Evolutionary conservation across 2,888 invertebrate species (phyloP).

Genomic region (Cephus spinipes): DNA sequence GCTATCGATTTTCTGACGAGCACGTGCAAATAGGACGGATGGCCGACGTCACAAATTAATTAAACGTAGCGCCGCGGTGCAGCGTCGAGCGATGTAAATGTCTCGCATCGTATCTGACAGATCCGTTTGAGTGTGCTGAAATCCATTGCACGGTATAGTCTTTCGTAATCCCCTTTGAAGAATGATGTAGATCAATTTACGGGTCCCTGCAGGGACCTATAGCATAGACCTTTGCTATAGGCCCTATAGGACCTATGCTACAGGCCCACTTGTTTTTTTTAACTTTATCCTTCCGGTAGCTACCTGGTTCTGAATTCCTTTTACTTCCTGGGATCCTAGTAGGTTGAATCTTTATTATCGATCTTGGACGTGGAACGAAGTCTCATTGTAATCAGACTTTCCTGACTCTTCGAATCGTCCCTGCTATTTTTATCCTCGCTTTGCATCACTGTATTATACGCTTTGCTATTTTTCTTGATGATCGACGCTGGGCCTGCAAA

Average conservation of each 20-base stretch:
- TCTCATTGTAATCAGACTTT: background rate
- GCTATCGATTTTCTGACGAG: constrained; percentile 9
- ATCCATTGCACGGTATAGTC: constrained; percentile 19
- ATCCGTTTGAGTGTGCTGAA: constrained; percentile 24
- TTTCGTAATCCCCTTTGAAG: constrained; percentile 24
- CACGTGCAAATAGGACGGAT: constrained; percentile 12
- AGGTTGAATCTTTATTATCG: background rate
- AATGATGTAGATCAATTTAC: constrained; percentile 20
- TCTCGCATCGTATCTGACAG: constrained; percentile 24
- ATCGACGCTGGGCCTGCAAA: background rate
- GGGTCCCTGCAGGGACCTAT: background rate
- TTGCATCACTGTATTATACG: background rate
- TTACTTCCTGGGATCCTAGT: background rate
- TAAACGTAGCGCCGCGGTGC: constrained; percentile 14
- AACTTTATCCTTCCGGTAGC: background rate
- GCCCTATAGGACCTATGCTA: background rate
- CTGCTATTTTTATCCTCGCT: background rate
- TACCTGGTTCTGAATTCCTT: background rate
- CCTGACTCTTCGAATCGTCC: background rate
- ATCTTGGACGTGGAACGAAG: background rate
- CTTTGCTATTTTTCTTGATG: background rate
- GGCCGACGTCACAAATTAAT: constrained; percentile 28
- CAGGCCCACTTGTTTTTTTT: background rate
- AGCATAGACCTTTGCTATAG: too few species aligned
- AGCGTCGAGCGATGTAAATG: constrained; percentile 21